Evolutionary conservation across 2,888 invertebrate species (phyloP), one percentile per base, ranked within the genome.

Genomic region (Hirtodrosophila histrioides): DNA sequence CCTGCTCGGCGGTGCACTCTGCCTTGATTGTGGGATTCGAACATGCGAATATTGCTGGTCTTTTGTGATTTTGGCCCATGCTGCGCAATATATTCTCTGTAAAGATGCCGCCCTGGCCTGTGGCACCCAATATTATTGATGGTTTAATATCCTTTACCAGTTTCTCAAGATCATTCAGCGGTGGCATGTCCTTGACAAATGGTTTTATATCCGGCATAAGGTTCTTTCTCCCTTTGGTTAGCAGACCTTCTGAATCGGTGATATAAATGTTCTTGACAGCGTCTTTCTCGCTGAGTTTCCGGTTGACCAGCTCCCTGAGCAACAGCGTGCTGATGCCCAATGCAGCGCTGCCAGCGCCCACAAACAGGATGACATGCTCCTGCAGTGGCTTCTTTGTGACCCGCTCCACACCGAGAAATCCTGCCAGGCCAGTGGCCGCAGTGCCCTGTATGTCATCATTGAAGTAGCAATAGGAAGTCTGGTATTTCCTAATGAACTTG

Each of bases 401-500:
- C 2, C 71, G 63, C 11, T 79, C 66, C 7, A 78, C 55, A 0
- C 41, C 60, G 0, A 85, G 49, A 3, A 85, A 40, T 0, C 86
- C 84, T 0, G 66, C 88, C 11, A 88, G n/a, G 0, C 73, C 88
- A 2, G 70, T 82, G 0, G 86, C 60, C 0, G 88, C 73, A 0
- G 84, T 85, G 3, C 84, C 84, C 37, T 85, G 84, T 0, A 84
- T 66, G 6, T 84, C 84, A 17, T 84, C 84, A 8, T 84, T 87
- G 12, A 88, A 70, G 3, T 43, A 64, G 37, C 83, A 88, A n/a
- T 72, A 76, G 0, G 41, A 9, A 0, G 69, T 0, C 51, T 66
- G 63, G 29, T 88, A 85, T 4, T 63, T 87, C 0, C 63, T 36
- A 11, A 88, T 43, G 0, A 85, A 68, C 43, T 54, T 66, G 0